A percentile compares a stretch with the other conserved stretches of the same genome.
Evolutionary conservation across 2,888 invertebrate genomes (phyloP).

Genomic region (Macropis europaea): DNA sequence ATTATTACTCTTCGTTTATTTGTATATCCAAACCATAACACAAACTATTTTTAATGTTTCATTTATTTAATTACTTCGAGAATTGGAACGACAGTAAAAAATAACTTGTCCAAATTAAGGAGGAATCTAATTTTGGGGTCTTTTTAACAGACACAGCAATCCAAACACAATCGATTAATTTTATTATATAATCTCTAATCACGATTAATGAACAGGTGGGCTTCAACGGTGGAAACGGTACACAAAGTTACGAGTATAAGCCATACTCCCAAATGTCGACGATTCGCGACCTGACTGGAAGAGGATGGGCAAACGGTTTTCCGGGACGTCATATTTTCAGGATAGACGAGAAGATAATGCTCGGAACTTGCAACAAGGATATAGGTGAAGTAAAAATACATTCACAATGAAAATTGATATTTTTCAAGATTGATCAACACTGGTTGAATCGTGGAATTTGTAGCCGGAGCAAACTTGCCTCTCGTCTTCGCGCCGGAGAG

Average conservation of each 20-base stretch:
- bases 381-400: conserved; percentile 84
- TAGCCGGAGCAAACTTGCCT: conserved; percentile 90
- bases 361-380: conserved; percentile 96
- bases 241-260: conserved; percentile 91
- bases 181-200: not conserved
- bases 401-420: too few species aligned
- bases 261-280: conserved; percentile 95
- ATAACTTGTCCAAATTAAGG: too few species aligned
- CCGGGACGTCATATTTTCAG: conserved; percentile 96
- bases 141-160: too few species aligned
- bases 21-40: too few species aligned
- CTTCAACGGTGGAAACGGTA: conserved; percentile 98
- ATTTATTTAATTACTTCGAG: too few species aligned
- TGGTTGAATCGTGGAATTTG: not conserved
- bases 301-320: conserved; percentile 93
- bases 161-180: too few species aligned
- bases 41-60: too few species aligned
- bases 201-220: conserved; percentile 85
- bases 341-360: conserved; percentile 95
- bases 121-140: too few species aligned
- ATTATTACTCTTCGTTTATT: too few species aligned
- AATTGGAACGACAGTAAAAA: too few species aligned
- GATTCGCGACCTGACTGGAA: conserved; percentile 89
- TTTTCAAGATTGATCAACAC: too few species aligned
- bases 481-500: conserved; percentile 96